Evolutionary conservation across 2,113 vertebrate species (phyloP), one percentile per base, ranked within the genome.

Genomic region (Urocynchramus pylzowi): DNA sequence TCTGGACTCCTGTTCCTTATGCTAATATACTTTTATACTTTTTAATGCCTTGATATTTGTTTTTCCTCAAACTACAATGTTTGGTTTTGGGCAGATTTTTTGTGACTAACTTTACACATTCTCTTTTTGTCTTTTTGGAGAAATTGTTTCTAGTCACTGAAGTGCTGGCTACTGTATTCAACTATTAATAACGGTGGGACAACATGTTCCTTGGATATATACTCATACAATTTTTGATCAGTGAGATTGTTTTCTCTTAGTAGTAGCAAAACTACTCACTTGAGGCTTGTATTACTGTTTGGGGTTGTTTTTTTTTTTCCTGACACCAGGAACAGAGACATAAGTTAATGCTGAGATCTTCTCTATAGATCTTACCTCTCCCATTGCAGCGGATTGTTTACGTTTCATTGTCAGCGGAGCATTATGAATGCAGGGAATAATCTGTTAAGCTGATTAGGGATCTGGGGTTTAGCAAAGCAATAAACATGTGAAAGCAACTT

Each of bases 401-500:
- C 45, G 49, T 75, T 93, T 85, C 4, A 2, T 35, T 92, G 67
- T 94, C 70, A 76, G 28, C 0, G 0, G 37, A 47, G 45, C 41
- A 57, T 81, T 92, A 61, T 23, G 56, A 94, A 89, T 52, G 61
- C 78, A 90, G 47, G 53, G 60, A 71, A 78, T 75, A 81, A 84
- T 79, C 65, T 69, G 44, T 41, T 73, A 87, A 93, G 17, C 35
- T 94, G 73, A 56, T 90, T 85, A 76, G 30, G 18, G 30, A 23
- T 60, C 67, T 81, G 67, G 44, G 49, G 11, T 94, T 91, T 73
- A 96, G 59, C 31, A 80, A 73, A 87, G 49, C 83, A 57, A 69
- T 85, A 88, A 94, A 87, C 22, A 61, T 11, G 41, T 69, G 78
- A 95, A 87, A 94, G 33, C 61, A 73, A 57, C 67, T 94, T 92